Conservation (phyloP, 2,113 vertebrate species). For the Rana temporaria region DNA sequence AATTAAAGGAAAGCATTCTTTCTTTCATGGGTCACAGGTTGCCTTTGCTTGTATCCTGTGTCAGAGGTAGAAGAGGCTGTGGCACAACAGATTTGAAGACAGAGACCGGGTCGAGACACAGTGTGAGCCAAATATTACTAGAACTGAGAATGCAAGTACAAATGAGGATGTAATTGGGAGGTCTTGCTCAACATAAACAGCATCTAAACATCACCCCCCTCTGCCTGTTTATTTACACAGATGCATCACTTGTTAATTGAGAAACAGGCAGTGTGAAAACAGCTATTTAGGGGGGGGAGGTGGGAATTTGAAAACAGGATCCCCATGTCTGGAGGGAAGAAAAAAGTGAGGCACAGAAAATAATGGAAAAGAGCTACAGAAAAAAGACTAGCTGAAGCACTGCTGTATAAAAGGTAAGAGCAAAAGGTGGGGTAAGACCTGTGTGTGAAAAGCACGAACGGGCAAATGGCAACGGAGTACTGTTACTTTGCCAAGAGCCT, state of each 20-base stretch:
- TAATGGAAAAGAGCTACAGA: not conserved
- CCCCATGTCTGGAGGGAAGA: constrained; percentile 37
- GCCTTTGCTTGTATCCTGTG: not conserved
- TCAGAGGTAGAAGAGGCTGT: not conserved
- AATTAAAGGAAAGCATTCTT: not conserved
- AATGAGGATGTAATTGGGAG: constrained; percentile 56
- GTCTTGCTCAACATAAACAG: constrained; percentile 65
- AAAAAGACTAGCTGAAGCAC: not conserved
- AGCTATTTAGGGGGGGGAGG: constrained; percentile 68
- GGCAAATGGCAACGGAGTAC: not conserved
- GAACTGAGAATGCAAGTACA: constrained; percentile 59
- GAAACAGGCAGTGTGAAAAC: constrained; percentile 77
- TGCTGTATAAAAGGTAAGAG: constrained; percentile 7
- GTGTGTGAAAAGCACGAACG: not conserved
- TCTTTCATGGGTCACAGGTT: constrained; percentile 26
- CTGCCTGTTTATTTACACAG: constrained; percentile 77
- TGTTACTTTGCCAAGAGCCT: not conserved
- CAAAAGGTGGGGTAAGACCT: not conserved
- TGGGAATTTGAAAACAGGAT: constrained; percentile 21
- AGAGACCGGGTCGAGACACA: constrained; percentile 28
- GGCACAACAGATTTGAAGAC: constrained; percentile 1
- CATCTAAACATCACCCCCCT: constrained; percentile 55
- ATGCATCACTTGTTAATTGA: constrained; percentile 80
- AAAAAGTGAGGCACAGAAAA: not conserved
- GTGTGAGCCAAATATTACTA: constrained; percentile 23